Evolutionary conservation across 2,797 vertebrate species (phyloP), one percentile per base, ranked within the genome.

Genomic region (Poecilia wingei): DNA sequence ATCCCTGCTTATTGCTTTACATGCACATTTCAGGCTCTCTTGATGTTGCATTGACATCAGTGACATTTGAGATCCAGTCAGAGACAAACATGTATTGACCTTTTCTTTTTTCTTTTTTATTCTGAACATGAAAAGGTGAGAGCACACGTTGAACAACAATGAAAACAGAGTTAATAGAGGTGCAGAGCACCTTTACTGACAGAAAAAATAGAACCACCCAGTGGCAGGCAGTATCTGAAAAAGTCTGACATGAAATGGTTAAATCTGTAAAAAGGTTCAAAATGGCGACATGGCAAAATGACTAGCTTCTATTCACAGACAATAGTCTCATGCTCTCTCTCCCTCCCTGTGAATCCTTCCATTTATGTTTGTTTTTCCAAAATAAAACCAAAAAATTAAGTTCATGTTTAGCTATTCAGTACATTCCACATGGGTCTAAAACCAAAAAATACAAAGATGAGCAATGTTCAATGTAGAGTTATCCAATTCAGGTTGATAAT

Each of bases 91-190:
- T 61, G 6, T 41, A 43, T 39, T 47, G 66, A 57, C n/a, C 1
- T 55, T n/a, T 55, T n/a, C 12, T 46, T 4, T 55, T 1, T n/a
- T n/a, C 31, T 31, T 31, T 53, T 73, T 51, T 46, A 74, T 68
- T 68, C 46, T 64, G 33, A 71, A 43, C 14, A 3, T 9, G 18
- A 69, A 66, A 41, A 78, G 82, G 87, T 90, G 59, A 89, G 85
- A 85, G 53, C 64, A 41, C 6, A 45, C 39, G 33, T 25, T 66
- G 61, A 66, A 39, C 33, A 39, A 66, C 16, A 39, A 22, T 20
- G 33, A 22, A 39, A 39, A 22, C 1, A 22, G 18, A 13, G 61
- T 66, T 3, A 22, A 66, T 4, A 22, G 33, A 39, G 33, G 33
- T 66, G 61, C 3, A 39, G 1, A 1, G 20, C 2, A 39, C 33